Evolutionary conservation across 1,140 invertebrate species (phyloP), one percentile per base, ranked within the genome.

Genomic region (Meloidogyne chitwoodi): DNA sequence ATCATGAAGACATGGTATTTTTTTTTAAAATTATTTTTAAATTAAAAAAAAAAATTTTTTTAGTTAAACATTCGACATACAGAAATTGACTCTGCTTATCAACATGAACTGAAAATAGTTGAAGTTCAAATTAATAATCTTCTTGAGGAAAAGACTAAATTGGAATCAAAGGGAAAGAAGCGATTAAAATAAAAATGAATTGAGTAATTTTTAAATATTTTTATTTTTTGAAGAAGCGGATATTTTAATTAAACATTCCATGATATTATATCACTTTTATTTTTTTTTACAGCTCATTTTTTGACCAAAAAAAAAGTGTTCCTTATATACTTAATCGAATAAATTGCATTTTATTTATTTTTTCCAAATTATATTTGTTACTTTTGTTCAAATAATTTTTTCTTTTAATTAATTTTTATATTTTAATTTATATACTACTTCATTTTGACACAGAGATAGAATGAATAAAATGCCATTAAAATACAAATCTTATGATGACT

Each of bases 1-100:
- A 83, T 26, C 77, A 79, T 38, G 84, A 85, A n/a, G 83, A 85
- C 11, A 34, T 77, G 29, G 70, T 83, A 24, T 72, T 19, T 80
- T 1, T 68, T n/a, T 44, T 72, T 61, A 8, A 44, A 22, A 64
- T 48, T 34, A 5, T 19, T 29, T 63, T 19, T 22, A 78, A n/a
- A n/a, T n/a, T n/a, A n/a, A n/a, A n/a, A n/a, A n/a, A n/a, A 48
- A 19, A 38, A 34, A 64, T 34, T 44, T 14, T n/a, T 22, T 56
- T 44, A 78, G 77, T 48, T 78, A 34, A 77, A 78, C 26, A 68
- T 78, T 38, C 72, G 74, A 29, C 73, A 65, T 31, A 34, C 34
- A 2, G 80, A 78, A 44, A 76, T 80, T 56, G 75, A 76, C 62
- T 41, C 29, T 5, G 31, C 27, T 14, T 80, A 61, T 44, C 56